phyloP scores from a whole-genome alignment of 2,113 vertebrate species.

The Melanotaenia duboulayi region DNA sequence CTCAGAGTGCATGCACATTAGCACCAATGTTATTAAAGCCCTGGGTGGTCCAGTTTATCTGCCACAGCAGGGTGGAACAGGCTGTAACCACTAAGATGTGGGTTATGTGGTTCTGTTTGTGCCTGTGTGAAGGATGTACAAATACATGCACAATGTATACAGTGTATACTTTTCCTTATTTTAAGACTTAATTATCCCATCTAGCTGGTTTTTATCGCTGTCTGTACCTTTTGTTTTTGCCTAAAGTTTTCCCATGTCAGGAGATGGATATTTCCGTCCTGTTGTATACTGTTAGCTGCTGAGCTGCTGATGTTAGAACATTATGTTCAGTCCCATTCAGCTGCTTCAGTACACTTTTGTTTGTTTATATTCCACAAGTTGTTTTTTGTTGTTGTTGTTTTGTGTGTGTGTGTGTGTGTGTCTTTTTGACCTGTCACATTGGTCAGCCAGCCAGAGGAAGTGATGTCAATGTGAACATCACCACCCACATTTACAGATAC shows the following conservation, averaged over 20 bases:
- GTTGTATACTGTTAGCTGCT: slow-evolving; percentile 46
- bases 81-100: slow-evolving; percentile 43
- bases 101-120: slow-evolving; percentile 1
- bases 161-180: slow-evolving; percentile 19
- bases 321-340: slow-evolving; percentile 37
- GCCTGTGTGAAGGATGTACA: not conserved
- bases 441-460: slow-evolving; percentile 63
- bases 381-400: not conserved
- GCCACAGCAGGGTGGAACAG: slow-evolving; percentile 41
- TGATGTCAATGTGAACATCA: slow-evolving; percentile 68
- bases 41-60: slow-evolving; percentile 57
- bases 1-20: not conserved
- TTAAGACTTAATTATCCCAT: slow-evolving; percentile 1
- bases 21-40: slow-evolving; percentile 31
- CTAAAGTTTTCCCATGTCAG: slow-evolving; percentile 50
- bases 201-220: not conserved
- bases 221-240: slow-evolving; percentile 9
- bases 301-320: slow-evolving; percentile 47
- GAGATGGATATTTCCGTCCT: slow-evolving; percentile 30
- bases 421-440: slow-evolving; percentile 51
- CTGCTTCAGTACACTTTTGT: slow-evolving; percentile 7
- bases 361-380: not conserved
- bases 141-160: not conserved
- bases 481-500: slow-evolving; percentile 61
- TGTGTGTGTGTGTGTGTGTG: too few relatives aligned